These are phyloP conservation scores for Emydocephalus ijimae DNA, from an alignment of 2,113 vertebrate species.

Conservation along the genomic window DNA sequence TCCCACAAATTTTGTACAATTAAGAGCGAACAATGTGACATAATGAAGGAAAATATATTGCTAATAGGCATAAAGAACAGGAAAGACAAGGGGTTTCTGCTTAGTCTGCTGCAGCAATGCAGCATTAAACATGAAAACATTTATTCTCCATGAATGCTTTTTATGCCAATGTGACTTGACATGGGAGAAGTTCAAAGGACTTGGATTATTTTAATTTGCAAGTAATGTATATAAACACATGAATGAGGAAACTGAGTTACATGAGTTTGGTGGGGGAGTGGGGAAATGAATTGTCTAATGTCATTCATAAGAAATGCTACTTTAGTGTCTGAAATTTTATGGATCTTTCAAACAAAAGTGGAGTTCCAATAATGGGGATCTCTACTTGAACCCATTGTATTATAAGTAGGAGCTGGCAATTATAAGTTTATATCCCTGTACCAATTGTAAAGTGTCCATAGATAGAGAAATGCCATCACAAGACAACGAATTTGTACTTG, in stretches of 20 bases:
- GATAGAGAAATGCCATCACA: not conserved
- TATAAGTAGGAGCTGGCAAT: not conserved
- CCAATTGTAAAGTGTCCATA: not conserved
- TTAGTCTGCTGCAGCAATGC: not conserved
- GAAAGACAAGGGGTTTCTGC: not conserved
- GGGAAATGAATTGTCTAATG: not conserved
- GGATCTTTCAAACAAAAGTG: not conserved
- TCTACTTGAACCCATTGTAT: not conserved
- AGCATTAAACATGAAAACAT: not conserved
- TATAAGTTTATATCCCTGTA: not conserved
- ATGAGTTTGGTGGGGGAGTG: not conserved
- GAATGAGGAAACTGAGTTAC: not conserved
- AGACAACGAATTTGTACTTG: not conserved
- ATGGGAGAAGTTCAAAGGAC: constrained; percentile 7
- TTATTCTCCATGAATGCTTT: not conserved
- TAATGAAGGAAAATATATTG: not conserved
- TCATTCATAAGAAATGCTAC: not conserved
- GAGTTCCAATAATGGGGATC: not conserved
- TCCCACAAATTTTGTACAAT: not conserved
- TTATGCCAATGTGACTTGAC: not conserved
- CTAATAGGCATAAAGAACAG: not conserved
- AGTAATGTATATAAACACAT: not conserved
- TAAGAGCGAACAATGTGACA: not conserved
- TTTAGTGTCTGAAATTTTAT: not conserved
- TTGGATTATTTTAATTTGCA: constrained; percentile 5